phyloP scores from a whole-genome alignment of 2,113 vertebrate genomes.

The Stercorarius parasiticus region DNA sequence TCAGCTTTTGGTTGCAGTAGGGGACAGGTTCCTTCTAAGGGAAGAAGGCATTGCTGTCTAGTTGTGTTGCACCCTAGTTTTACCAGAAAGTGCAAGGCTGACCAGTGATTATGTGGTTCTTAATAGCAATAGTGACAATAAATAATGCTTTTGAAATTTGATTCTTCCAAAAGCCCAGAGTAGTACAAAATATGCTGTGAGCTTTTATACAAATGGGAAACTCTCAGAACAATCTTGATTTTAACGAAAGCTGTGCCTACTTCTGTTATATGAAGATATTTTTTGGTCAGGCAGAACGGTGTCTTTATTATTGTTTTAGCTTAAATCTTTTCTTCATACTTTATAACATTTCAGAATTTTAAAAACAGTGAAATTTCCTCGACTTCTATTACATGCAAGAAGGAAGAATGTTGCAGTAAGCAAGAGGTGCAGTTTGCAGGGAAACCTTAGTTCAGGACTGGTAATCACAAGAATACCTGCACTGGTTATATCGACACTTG shows the following conservation, averaged over 20 bases:
- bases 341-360: neutral
- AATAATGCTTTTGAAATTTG: neutral
- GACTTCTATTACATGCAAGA: neutral
- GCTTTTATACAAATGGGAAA: neutral
- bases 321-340: neutral
- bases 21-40: neutral
- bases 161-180: neutral
- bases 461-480: neutral
- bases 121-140: neutral
- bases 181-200: neutral
- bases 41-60: rapidly evolving
- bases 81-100: neutral
- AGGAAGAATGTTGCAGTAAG: neutral
- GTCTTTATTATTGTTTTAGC: neutral
- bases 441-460: neutral
- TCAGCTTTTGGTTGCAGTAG: neutral
- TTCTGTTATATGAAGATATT: neutral
- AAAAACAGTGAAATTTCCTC: neutral
- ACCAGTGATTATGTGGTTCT: rapidly evolving
- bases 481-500: rapidly evolving
- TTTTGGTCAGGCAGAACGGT: neutral
- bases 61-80: neutral
- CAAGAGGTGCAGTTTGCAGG: neutral
- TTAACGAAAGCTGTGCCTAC: neutral
- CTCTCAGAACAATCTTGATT: neutral